phyloP scores from a whole-genome alignment of 1,140 invertebrate species.

The Micrasema longulum region DNA sequence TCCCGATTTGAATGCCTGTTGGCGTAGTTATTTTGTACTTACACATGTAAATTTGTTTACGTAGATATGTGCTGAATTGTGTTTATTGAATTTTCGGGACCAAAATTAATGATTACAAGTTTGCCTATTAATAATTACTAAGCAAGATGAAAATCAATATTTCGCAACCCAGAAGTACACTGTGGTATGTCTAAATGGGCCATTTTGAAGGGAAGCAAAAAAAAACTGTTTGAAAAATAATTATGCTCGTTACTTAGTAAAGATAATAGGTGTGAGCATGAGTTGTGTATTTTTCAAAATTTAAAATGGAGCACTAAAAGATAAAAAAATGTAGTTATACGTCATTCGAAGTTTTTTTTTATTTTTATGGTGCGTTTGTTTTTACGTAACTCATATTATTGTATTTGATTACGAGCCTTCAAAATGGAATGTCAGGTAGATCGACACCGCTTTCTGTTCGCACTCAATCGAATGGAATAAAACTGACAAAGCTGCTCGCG shows the following conservation, averaged over 20 bases:
- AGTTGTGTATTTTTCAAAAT: neutral
- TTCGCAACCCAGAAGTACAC: too few relatives aligned
- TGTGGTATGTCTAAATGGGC: too few relatives aligned
- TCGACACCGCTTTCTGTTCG: too few relatives aligned
- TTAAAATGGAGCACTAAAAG: neutral
- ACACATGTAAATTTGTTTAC: neutral
- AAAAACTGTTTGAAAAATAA: neutral
- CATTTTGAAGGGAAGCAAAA: neutral
- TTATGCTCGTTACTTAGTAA: neutral
- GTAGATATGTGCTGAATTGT: neutral
- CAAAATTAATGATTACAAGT: neutral
- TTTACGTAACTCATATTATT: neutral
- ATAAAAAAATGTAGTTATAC: too few relatives aligned
- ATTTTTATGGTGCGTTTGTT: neutral
- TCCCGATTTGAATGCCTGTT: slow-evolving; percentile 22
- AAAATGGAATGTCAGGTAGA: too few relatives aligned
- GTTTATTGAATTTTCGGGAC: neutral
- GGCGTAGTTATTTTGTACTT: slow-evolving; percentile 1
- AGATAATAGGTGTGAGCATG: neutral
- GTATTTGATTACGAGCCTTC: neutral
- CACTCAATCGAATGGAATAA: too few relatives aligned
- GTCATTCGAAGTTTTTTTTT: neutral
- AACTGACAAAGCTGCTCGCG: neutral
- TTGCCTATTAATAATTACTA: neutral
- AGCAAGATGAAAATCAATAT: neutral